Evolutionary conservation across 2,888 invertebrate genomes (phyloP), one percentile per base, ranked within the genome.

Genomic region (Pachycephus smyrnensis): DNA sequence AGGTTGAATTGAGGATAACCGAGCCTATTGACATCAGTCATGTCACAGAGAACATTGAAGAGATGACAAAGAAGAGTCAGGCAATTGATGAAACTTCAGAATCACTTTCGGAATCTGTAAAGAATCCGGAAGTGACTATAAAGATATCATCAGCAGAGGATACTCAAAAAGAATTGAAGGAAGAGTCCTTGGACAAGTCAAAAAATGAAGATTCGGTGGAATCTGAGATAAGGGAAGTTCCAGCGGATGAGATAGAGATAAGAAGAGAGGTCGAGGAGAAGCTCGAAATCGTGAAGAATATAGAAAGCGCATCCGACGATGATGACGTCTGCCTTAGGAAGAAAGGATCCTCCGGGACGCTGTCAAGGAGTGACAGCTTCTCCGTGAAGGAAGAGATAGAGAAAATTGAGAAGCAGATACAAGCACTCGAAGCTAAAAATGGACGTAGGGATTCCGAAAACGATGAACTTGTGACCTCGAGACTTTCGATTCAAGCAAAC

Each of bases 161-260:
- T 78, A 92, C 92, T 9, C 90, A 92, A 79, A 91, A 92, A 76
- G 88, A 88, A 32, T 86, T 91, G 78, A 93, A 93, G 83, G 89
- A 90, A 77, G 93, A 93, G 89, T 84, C 93, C 80, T 40, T 15
- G 40, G 40, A 23, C 23, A 71, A 69, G 30, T 11, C 55, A 55
- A 32, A 75, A 12, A 76, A 75, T 0, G 80, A 81, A 11, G 73
- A 40, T 11, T 69, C 75, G 36, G 76, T 68, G 69, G 37, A 76
- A 33, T 23, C 71, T 6, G 73, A 76, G 32, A 31, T 30, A 73
- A 73, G 37, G 11, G 74, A 76, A 68, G 32, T 40, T 40, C 92
- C 82, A 81, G 92, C 93, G 82, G 90, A 92, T 6, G 92, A 93
- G 86, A 92, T 92, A 82, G 92, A 93, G 86, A 92, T 93, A 84